Base-by-base conservation (phyloP, 2,113 vertebrate species). In the Serinus canaria region DNA sequence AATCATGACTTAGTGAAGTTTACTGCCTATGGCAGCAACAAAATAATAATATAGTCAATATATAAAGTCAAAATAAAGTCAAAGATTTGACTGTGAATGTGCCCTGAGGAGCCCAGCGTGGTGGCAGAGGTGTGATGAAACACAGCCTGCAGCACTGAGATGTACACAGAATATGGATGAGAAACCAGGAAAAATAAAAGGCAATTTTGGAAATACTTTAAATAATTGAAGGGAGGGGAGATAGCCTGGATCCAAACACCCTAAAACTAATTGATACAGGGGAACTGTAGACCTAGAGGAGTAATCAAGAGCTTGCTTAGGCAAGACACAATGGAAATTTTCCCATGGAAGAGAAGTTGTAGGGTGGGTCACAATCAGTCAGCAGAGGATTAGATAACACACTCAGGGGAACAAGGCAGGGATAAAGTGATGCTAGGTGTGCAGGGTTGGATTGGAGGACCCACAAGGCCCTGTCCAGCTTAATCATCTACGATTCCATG, bases 401-500 rank as follows among this genome's bases (percentile, higher is more conserved):
- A 28, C 56, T 75, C 64, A 37, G 41, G 68, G 76, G 87, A 92
- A 35, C 16, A 28, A 52, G 22, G 2, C 52, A 53, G 64, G 90
- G 94, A 81, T 86, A 92, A 94, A 92, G 64, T 77, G 92, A 64
- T 92, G 79, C 79, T 88, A 41, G 92, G 73, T 90, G 82, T 93
- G n/a, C 31, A 10, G 68, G 39, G 52, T 30, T 68, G 88, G 94
- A 88, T 92, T 86, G 83, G 88, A 31, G 88, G 93, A 64, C 88
- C 63, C 72, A 80, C 33, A 9, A 59, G 75, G 52, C 75, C 68
- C 93, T 92, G 75, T 94, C 94, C 87, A 89, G 85, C 93, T 94
- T 95, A 97, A 96, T 92, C 82, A 96, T 86, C 93, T 94, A 83
- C 3, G 0, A 89, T 96, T 95, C 94, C 92, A 95, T 78, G 80